A percentile compares a stretch with the other conserved stretches of the same genome.
Conservation (phyloP, 2,113 vertebrate genomes). For the Pangasianodon gigas region DNA sequence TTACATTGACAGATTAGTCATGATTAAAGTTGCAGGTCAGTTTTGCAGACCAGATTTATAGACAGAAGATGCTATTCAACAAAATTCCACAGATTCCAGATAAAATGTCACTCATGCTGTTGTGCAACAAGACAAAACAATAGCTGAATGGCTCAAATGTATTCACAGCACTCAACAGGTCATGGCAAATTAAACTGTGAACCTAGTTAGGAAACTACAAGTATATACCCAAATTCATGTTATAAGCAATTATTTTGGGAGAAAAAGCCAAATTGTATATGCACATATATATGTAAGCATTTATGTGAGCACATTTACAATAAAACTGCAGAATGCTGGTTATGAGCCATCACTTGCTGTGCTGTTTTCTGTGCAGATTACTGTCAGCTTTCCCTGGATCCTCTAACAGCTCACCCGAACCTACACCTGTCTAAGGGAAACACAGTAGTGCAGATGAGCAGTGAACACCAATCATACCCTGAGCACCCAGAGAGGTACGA, state of each 20-base stretch:
- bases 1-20: background rate
- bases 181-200: background rate
- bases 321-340: background rate
- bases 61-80: constrained; percentile 33
- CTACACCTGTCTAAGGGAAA: constrained; percentile 72
- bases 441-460: constrained; percentile 69
- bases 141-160: background rate
- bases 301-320: background rate
- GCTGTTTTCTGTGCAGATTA: constrained; percentile 60
- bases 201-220: background rate
- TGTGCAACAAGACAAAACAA: background rate
- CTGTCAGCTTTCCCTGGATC: constrained; percentile 67
- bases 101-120: constrained; percentile 43
- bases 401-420: constrained; percentile 69
- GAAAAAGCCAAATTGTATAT: background rate
- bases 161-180: background rate
- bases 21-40: background rate
- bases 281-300: background rate
- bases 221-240: background rate
- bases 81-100: constrained; percentile 53
- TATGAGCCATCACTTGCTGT: background rate
- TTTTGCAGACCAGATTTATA: constrained; percentile 62
- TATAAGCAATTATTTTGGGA: background rate
- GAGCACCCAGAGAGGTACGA: constrained; percentile 72
- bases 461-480: constrained; percentile 65